Base-by-base conservation (phyloP, 2,113 vertebrate genomes). In the Acrocephalus kingi region DNA sequence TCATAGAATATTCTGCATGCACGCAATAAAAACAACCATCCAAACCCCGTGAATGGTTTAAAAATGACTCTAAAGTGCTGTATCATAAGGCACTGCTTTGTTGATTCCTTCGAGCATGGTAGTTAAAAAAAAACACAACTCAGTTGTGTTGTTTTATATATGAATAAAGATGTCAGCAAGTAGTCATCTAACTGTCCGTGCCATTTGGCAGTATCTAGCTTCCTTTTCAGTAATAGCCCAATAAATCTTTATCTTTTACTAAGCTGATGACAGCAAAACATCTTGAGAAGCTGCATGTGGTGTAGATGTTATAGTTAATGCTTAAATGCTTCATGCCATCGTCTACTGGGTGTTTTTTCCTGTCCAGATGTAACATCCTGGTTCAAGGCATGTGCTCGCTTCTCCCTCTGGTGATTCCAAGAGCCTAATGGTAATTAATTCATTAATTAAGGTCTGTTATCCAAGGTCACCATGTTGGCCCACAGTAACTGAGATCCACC, bases 191-290 rank as follows among this genome's bases (percentile, higher is more conserved):
- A 95, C 89, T 94, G 94, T 90, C 95, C 68, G 18, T 96, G 91
- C 90, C 89, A 85, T 96, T 95, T 97, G 97, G 95, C 94, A 95
- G 88, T 76, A 75, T 96, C 87, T 80, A 95, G 91, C 94, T 95
- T 96, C 94, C 91, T 97, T 96, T 88, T 94, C 89, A 95, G 78
- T 96, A 97, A 96, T 55, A 95, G 90, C 93, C 82, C 90, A 43
- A 85, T 96, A 96, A 97, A 97, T 94, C 96, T 96, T 96, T 96
- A 96, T 96, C 93, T 96, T 90, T 86, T 96, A 86, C 90, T 82
- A 68, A 96, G 84, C 90, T 87, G 95, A 92, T 92, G 95, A 96
- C 92, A 94, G 87, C 67, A 55, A 87, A 97, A 93, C 94, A 94
- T 94, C 84, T 96, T 97, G 96, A 96, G 91, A 88, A 93, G 93